A percentile compares a stretch with the other conserved stretches of the same genome.
These are phyloP conservation scores for Chloroceryle amazona DNA, from an alignment of 2,797 vertebrate genomes.

Conservation along the genomic window DNA sequence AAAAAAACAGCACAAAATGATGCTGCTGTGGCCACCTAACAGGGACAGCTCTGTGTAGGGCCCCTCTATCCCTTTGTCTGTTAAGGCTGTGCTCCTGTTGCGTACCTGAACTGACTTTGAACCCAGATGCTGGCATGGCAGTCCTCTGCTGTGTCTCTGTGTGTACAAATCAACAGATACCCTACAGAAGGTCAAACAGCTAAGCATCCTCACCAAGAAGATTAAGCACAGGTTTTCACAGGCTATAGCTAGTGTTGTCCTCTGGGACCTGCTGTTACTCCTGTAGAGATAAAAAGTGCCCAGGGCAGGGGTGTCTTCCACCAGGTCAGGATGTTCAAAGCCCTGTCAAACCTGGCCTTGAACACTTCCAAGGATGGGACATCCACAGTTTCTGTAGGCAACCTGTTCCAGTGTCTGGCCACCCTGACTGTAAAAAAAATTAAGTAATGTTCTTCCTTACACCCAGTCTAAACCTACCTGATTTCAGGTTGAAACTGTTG, in stretches of 20 bases:
- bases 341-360: accelerated
- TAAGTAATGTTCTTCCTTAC: background rate
- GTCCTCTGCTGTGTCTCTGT: background rate
- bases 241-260: accelerated
- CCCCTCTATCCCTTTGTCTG: background rate
- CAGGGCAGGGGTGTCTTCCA: background rate
- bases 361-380: background rate
- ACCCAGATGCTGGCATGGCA: background rate
- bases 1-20: background rate
- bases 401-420: accelerated
- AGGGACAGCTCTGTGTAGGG: background rate
- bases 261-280: background rate
- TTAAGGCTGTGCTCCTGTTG: background rate
- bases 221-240: background rate
- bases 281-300: accelerated
- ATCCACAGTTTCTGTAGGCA: background rate
- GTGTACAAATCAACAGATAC: background rate
- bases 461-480: background rate
- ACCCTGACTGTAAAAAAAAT: background rate
- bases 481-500: background rate
- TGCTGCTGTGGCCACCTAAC: background rate
- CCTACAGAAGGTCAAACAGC: background rate
- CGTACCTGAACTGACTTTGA: background rate
- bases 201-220: background rate
- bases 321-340: background rate